These are phyloP conservation scores for Lamproptera curius DNA, from an alignment of 2,888 invertebrate genomes.

Conservation along the genomic window DNA sequence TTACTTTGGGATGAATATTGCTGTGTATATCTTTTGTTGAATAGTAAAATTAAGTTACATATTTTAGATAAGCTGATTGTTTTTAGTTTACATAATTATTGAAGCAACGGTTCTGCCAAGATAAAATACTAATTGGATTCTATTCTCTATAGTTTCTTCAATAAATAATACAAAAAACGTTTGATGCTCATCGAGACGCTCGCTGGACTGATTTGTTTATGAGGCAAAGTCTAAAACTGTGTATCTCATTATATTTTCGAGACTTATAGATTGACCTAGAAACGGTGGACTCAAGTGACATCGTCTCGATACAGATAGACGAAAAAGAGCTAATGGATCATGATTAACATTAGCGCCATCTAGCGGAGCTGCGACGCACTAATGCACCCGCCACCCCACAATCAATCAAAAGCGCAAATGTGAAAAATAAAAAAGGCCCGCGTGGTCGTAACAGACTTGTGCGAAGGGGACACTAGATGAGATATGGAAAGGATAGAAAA, in stretches of 20 bases:
- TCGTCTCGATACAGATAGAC: constrained; percentile 1
- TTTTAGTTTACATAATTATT: too few species aligned
- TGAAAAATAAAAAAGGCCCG: constrained; percentile 50
- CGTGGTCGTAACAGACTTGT: constrained; percentile 24
- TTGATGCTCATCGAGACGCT: neutral
- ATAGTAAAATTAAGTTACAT: too few species aligned
- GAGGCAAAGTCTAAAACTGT: neutral
- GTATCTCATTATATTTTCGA: constrained; percentile 1
- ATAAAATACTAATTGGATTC: too few species aligned
- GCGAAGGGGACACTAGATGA: constrained; percentile 37
- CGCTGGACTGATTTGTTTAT: neutral
- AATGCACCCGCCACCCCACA: constrained; percentile 26
- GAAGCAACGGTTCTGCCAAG: too few species aligned
- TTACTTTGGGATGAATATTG: too few species aligned
- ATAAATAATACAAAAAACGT: too few species aligned
- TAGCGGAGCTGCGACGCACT: constrained; percentile 14
- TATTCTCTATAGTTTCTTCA: too few species aligned
- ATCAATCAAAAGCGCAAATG: constrained; percentile 56
- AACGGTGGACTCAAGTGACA: constrained; percentile 8
- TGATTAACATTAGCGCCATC: constrained; percentile 23
- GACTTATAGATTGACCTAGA: constrained; percentile 11
- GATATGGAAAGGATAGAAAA: constrained; percentile 6
- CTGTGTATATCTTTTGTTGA: too few species aligned
- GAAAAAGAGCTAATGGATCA: constrained; percentile 6
- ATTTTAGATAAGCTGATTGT: too few species aligned